Evolutionary conservation across 2,113 vertebrate genomes (phyloP).

Genomic region (Callopanchax toddi): DNA sequence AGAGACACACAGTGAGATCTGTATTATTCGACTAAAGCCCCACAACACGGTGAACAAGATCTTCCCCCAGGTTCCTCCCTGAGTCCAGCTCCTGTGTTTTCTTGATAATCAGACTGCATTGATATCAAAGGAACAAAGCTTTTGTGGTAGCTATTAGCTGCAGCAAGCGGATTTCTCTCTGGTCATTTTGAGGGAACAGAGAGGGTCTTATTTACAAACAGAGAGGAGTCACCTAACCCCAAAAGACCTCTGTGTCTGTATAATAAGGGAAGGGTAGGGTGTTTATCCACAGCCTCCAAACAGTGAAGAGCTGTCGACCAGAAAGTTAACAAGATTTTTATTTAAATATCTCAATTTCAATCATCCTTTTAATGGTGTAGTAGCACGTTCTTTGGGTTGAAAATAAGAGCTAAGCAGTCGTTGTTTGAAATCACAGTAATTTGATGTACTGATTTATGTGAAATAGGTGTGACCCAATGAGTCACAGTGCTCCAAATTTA

Average conservation of each 20-base stretch:
- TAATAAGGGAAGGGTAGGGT: slow-evolving; percentile 4
- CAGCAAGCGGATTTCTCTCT: slow-evolving; percentile 49
- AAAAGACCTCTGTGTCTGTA: slow-evolving; percentile 26
- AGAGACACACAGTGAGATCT: slow-evolving; percentile 66
- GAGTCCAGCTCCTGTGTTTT: slow-evolving; percentile 62
- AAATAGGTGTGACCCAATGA: neutral
- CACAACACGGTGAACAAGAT: slow-evolving; percentile 60
- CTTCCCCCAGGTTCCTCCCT: slow-evolving; percentile 59
- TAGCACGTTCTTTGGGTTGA: neutral
- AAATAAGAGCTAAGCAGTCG: neutral
- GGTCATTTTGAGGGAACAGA: slow-evolving; percentile 46
- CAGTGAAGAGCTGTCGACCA: slow-evolving; percentile 16
- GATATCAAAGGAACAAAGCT: slow-evolving; percentile 69
- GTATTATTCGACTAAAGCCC: slow-evolving; percentile 65
- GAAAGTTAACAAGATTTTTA: slow-evolving; percentile 13
- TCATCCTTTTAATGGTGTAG: neutral
- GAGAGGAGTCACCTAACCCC: slow-evolving; percentile 23
- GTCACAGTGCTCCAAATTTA: neutral
- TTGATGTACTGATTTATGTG: no score
- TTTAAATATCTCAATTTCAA: slow-evolving; percentile 17
- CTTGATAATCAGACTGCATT: slow-evolving; percentile 50
- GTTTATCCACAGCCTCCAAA: slow-evolving; percentile 31
- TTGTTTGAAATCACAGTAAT: no score
- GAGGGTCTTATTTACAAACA: slow-evolving; percentile 40
- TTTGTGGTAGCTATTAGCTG: slow-evolving; percentile 58